phyloP scores from a whole-genome alignment of 2,888 invertebrate species.

The Morpho helenor region DNA sequence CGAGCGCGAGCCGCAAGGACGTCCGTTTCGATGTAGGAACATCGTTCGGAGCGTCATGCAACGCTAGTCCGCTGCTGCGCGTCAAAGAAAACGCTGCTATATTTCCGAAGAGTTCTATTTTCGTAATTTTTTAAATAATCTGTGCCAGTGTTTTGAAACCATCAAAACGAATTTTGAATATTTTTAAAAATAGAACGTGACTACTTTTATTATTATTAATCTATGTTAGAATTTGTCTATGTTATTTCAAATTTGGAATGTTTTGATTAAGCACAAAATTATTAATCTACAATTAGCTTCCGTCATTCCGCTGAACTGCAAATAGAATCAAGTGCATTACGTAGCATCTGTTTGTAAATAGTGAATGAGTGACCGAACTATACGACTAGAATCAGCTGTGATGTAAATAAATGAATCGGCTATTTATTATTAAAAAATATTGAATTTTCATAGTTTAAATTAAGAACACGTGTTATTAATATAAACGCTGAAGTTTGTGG shows the following conservation, averaged over 20 bases:
- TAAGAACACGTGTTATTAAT: too few species aligned
- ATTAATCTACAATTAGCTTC: background rate
- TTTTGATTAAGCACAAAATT: too few species aligned
- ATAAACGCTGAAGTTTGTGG: too few species aligned
- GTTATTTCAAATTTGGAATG: slow-evolving; percentile 4
- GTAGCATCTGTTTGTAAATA: slow-evolving; percentile 17
- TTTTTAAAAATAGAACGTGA: too few species aligned
- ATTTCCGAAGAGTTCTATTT: too few species aligned
- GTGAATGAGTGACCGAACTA: background rate
- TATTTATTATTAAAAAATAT: background rate
- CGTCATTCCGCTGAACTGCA: background rate
- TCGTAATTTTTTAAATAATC: too few species aligned
- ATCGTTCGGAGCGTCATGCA: background rate
- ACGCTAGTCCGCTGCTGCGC: slow-evolving; percentile 19
- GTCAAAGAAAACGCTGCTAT: slow-evolving; percentile 13
- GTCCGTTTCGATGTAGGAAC: slow-evolving; percentile 17
- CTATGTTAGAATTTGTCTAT: too few species aligned
- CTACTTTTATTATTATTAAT: too few species aligned
- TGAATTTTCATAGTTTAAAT: too few species aligned
- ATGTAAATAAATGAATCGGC: background rate
- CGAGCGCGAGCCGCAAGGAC: slow-evolving; percentile 21
- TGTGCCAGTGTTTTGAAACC: too few species aligned
- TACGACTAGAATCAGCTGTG: too few species aligned
- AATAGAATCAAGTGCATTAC: slow-evolving; percentile 11
- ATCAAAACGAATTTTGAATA: too few species aligned